A percentile compares a stretch with the other conserved stretches of the same genome.
phyloP scores from a whole-genome alignment of 1,140 invertebrate genomes.

The Araneus ventricosus region DNA sequence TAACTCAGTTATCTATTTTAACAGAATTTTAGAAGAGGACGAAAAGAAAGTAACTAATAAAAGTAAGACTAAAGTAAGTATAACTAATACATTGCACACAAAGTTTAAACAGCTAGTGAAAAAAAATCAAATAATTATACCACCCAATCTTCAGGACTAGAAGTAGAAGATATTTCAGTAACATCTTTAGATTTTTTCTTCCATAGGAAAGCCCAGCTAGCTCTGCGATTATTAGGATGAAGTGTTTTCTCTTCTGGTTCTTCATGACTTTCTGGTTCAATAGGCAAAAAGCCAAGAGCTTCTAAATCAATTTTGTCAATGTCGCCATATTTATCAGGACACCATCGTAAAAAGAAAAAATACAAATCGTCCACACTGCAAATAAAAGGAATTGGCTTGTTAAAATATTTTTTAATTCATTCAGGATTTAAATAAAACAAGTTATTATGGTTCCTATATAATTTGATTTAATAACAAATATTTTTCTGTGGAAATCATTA shows the following conservation, averaged over 20 bases:
- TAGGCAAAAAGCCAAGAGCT: conserved; percentile 90
- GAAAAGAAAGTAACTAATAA: too few relatives aligned
- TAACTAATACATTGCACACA: too few relatives aligned
- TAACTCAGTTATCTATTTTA: too few relatives aligned
- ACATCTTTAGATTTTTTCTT: conserved; percentile 71
- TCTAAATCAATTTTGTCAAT: conserved; percentile 89
- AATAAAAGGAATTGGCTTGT: neutral
- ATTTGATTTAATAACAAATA: too few relatives aligned
- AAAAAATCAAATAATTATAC: conserved; percentile 74
- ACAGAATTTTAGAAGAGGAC: too few relatives aligned
- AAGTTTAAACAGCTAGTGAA: conserved; percentile 75
- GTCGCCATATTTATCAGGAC: conserved; percentile 94
- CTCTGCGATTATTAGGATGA: conserved; percentile 76
- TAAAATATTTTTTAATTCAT: neutral
- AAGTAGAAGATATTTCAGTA: conserved; percentile 34
- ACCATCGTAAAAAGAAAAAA: conserved; percentile 96
- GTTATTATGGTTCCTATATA: too few relatives aligned
- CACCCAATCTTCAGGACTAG: conserved; percentile 71
- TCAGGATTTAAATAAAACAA: neutral
- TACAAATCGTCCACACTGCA: conserved; percentile 95
- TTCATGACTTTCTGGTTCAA: conserved; percentile 92
- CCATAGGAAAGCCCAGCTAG: conserved; percentile 82
- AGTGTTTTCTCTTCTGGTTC: conserved; percentile 81
- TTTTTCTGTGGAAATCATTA: too few relatives aligned
- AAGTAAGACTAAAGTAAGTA: too few relatives aligned